These are phyloP conservation scores for Drosophila mercatorum DNA, from an alignment of 2,888 invertebrate genomes.

Conservation along the genomic window DNA sequence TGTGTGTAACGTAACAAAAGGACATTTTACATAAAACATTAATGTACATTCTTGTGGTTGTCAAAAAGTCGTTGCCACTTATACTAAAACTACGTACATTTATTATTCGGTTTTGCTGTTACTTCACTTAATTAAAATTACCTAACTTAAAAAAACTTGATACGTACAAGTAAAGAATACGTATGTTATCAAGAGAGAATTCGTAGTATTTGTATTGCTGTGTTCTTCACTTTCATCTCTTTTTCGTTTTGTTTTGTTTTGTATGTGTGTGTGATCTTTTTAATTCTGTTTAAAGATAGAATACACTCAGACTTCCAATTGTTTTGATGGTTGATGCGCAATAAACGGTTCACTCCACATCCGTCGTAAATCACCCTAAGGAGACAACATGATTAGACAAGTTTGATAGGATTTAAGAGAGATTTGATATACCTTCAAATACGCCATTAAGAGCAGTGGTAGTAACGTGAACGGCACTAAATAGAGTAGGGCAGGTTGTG, in stretches of 20 bases:
- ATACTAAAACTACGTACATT: slow-evolving; percentile 62
- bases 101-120: slow-evolving; percentile 69
- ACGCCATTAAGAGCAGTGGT: slow-evolving; percentile 98
- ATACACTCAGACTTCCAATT: slow-evolving; percentile 90
- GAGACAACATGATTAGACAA: slow-evolving; percentile 51
- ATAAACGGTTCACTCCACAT: slow-evolving; percentile 99
- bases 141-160: slow-evolving; percentile 69
- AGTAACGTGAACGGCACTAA: slow-evolving; percentile 98
- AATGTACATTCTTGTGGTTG: slow-evolving; percentile 47
- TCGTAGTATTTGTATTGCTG: slow-evolving; percentile 51
- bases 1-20: slow-evolving; percentile 52
- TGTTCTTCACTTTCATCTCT: slow-evolving; percentile 25
- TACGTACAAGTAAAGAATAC: slow-evolving; percentile 66
- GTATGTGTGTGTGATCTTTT: slow-evolving; percentile 30
- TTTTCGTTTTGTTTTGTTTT: slow-evolving; percentile 24
- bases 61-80: slow-evolving; percentile 52
- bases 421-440: slow-evolving; percentile 91
- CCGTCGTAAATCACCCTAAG: slow-evolving; percentile 95
- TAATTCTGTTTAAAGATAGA: slow-evolving; percentile 58
- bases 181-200: slow-evolving; percentile 66
- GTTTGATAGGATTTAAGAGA: not conserved
- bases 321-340: slow-evolving; percentile 91
- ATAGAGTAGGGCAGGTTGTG: slow-evolving; percentile 98
- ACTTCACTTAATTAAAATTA: slow-evolving; percentile 63
- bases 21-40: slow-evolving; percentile 52